Base-by-base conservation (phyloP, 2,113 vertebrate genomes). In the Erinaceus europaeus region DNA sequence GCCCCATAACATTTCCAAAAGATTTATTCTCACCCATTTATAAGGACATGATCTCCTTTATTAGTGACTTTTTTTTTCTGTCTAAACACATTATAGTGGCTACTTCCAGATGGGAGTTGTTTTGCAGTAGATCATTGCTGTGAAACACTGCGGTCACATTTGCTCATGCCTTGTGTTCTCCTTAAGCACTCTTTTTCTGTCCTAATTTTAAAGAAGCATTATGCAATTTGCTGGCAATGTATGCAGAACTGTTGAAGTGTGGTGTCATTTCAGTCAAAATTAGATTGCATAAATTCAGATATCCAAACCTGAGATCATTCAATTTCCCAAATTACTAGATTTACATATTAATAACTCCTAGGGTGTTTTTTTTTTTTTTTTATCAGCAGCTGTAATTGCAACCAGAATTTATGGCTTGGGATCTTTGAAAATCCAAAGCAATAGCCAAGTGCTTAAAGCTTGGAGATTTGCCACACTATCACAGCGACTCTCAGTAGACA, bases 311-410 rank as follows among this genome's bases (percentile, higher is more conserved):
- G 91, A 90, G 40, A 89, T 93, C 34, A 90, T 81, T 88, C 42
- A 62, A 79, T 89, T 92, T 89, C 44, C 75, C 46, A 79, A 86
- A 92, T 90, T 93, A 87, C 67, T 69, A 93, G 38, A 92, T 96
- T 94, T 94, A 90, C 84, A 94, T 91, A 93, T 79, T 92, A 89
- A 89, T 90, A 93, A 89, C 62, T 94, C 84, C 62, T 84, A 79
- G 78, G 78, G 67, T 86, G 89, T 79, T 90, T 92, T 91, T 77
- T 74, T 92, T 92, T 91, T 81, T 74, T 91, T 81, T 74, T 89
- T 89, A 89, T 92, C 15, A 48, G 46, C 59, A 93, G 36, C 61
- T 90, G 55, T 94, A 95, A 94, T 65, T 94, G 50, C 76, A 93
- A 55, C 40, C 55, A 94, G 71, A 92, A 92, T 93, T 94, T 90